Conservation (phyloP, 2,888 invertebrate species). For the Horisme vitalbata region DNA sequence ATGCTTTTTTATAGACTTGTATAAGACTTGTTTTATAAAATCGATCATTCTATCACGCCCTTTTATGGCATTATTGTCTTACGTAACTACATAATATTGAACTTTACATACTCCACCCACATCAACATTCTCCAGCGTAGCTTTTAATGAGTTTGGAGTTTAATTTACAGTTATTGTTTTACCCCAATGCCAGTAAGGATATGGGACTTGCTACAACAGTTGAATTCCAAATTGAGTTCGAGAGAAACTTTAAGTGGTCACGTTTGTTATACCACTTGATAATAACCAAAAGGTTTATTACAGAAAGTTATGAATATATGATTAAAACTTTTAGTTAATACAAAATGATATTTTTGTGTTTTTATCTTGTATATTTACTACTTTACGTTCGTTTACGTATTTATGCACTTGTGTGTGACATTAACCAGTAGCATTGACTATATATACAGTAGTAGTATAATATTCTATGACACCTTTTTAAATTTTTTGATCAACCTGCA, state of each 20-base stretch:
- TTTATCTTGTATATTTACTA: too few species aligned
- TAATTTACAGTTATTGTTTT: slow-evolving; percentile 79
- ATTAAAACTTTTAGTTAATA: not conserved
- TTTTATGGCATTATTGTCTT: slow-evolving; percentile 33
- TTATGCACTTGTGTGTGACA: too few species aligned
- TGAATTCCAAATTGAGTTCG: slow-evolving; percentile 54
- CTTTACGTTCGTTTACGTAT: too few species aligned
- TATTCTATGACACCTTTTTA: too few species aligned
- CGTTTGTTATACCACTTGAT: slow-evolving; percentile 42
- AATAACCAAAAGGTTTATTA: slow-evolving; percentile 15
- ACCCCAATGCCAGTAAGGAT: slow-evolving; percentile 60
- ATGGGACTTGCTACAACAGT: slow-evolving; percentile 53
- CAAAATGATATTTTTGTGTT: too few species aligned
- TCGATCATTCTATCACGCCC: slow-evolving; percentile 47
- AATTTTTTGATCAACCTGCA: too few species aligned
- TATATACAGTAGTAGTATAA: too few species aligned
- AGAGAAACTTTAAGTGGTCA: slow-evolving; percentile 47
- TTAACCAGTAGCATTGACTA: too few species aligned
- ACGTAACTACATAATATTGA: too few species aligned
- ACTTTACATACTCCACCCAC: slow-evolving; percentile 38
- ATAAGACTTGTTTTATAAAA: too few species aligned
- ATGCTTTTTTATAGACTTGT: too few species aligned
- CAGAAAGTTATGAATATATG: slow-evolving; percentile 8
- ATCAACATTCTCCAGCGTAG: slow-evolving; percentile 42
- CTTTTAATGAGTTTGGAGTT: slow-evolving; percentile 76